These are phyloP conservation scores for Caerostris darwini DNA, from an alignment of 1,140 invertebrate species.

Conservation along the genomic window DNA sequence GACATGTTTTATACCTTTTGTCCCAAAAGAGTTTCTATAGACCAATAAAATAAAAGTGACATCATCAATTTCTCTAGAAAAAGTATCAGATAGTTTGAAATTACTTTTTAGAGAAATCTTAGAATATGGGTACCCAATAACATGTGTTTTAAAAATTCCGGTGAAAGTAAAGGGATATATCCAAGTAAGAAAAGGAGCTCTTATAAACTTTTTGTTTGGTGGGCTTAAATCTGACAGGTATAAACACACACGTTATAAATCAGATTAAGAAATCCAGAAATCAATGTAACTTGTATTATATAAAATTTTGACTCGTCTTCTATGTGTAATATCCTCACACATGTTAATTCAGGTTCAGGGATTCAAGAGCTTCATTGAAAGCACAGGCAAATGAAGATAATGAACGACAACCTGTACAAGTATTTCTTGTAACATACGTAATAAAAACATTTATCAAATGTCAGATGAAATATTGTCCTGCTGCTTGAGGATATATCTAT, in stretches of 20 bases:
- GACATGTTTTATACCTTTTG: neutral
- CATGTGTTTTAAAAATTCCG: constrained; percentile 23
- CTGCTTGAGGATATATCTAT: neutral
- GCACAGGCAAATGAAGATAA: neutral
- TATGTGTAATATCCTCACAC: neutral
- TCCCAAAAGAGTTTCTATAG: neutral
- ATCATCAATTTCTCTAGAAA: no score
- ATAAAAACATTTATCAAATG: neutral
- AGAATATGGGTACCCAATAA: neutral
- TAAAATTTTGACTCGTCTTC: neutral
- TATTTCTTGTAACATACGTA: neutral
- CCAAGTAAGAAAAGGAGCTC: constrained; percentile 9
- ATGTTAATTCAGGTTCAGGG: neutral
- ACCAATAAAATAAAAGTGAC: neutral
- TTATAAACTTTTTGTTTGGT: neutral
- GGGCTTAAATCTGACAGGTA: neutral
- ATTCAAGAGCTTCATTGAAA: neutral
- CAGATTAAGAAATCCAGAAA: neutral
- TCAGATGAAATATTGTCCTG: neutral
- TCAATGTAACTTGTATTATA: neutral
- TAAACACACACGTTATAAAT: neutral
- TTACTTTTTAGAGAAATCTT: neutral
- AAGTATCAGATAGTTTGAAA: neutral
- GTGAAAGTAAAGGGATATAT: neutral
- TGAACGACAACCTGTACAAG: neutral